Evolutionary conservation across 2,797 vertebrate genomes (phyloP).

Genomic region (Dendrocincla tyrannina): DNA sequence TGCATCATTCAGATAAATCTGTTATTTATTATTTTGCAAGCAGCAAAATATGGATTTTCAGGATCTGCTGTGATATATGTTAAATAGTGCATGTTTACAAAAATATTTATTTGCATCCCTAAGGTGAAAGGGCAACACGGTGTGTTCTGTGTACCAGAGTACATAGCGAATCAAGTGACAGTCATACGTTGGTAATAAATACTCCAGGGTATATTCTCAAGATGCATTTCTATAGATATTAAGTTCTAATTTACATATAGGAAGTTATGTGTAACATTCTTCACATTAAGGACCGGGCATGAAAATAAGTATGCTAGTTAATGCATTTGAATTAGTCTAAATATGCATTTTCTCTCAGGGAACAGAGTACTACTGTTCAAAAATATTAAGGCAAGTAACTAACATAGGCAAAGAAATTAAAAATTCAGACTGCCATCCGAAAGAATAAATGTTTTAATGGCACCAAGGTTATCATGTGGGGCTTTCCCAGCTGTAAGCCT

Average conservation of each 20-base stretch:
- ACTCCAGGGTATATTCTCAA: background rate
- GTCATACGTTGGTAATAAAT: background rate
- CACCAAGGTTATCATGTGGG: fast-evolving
- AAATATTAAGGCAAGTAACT: background rate
- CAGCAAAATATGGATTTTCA: background rate
- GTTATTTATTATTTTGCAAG: background rate
- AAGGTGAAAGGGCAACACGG: background rate
- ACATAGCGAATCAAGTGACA: background rate
- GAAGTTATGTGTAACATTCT: background rate
- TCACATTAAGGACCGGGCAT: background rate
- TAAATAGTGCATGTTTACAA: background rate
- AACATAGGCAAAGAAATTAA: background rate
- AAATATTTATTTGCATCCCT: background rate
- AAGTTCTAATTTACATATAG: constrained; percentile 44
- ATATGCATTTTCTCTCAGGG: constrained; percentile 39
- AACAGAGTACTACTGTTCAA: background rate
- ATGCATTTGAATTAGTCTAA: constrained; percentile 56
- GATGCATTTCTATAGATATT: background rate
- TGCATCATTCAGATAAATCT: background rate
- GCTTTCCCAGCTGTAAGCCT: background rate
- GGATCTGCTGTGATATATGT: background rate
- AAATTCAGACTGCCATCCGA: background rate
- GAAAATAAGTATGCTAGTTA: constrained; percentile 29
- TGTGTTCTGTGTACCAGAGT: background rate
- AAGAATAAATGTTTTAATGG: background rate